Evolutionary conservation across 2,113 vertebrate species (phyloP), one percentile per base, ranked within the genome.

Genomic region (Delphinus delphis): DNA sequence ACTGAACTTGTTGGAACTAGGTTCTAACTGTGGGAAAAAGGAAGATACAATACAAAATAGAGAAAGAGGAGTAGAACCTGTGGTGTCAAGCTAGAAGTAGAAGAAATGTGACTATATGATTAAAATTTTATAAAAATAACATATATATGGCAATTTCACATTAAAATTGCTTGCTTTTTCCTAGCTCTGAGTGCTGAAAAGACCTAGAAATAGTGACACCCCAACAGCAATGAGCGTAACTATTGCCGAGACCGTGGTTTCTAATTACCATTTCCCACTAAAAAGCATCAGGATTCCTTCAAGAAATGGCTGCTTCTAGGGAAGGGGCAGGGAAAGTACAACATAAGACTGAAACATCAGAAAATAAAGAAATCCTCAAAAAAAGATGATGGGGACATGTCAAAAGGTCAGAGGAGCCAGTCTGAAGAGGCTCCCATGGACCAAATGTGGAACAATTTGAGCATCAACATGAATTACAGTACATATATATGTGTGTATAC

Each of bases 381-480:
- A 60, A 31, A 77, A 68, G 23, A 41, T 1, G 21, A 73, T 31
- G 23, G 8, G 26, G 6, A 50, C 47, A 50, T 33, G 3, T 67
- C 41, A 88, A 88, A 91, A 92, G 23, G 23, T 60, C 38, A 63
- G 0, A 96, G 44, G 18, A 96, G 13, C 44, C 31, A 74, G 26
- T 79, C 1, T 83, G 31, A 89, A 97, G 47, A 96, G 21, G 28
- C 1, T 90, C 15, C 20, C 2, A 50, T 8, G 18, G 63, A 36
- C 63, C 70, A 95, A 93, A 70, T 62, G 15, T 84, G 21, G n/a
- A 70, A 86, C 23, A 95, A 92, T 85, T 9, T 65, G 23, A 90
- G 26, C 31, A 88, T 85, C 33, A 77, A 70, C 94, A 92, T 83
- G 53, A 96, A 84, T 79, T 70, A 93, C 6, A 47, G 38, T 58